Conservation (phyloP, 1,140 invertebrate species). For the Myzus persicae region DNA sequence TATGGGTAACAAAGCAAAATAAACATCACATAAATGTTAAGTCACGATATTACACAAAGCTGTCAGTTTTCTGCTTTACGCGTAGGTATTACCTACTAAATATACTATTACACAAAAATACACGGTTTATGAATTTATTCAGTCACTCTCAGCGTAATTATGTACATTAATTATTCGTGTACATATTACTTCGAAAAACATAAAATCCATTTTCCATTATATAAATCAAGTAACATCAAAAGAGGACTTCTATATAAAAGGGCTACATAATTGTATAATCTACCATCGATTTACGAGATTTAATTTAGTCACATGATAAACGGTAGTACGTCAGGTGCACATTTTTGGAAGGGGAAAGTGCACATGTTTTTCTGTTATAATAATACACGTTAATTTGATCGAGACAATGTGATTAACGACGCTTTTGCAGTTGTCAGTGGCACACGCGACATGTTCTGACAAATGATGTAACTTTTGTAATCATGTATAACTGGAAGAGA, state of each 20-base stretch:
- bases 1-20: neutral
- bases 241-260: neutral
- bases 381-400: conserved; percentile 57
- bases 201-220: neutral
- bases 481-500: conserved; percentile 24
- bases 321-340: conserved; percentile 50
- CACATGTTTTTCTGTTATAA: conserved; percentile 54
- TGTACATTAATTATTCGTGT: neutral
- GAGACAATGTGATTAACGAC: conserved; percentile 47
- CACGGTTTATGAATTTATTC: neutral
- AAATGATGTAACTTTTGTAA: conserved; percentile 58
- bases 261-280: neutral
- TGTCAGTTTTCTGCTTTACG: neutral
- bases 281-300: conserved; percentile 16
- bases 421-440: conserved; percentile 51
- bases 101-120: neutral
- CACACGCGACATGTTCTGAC: conserved; percentile 56
- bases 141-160: neutral
- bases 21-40: neutral
- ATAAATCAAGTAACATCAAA: conserved; percentile 26
- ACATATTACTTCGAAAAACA: neutral
- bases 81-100: neutral
- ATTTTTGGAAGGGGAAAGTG: conserved; percentile 39
- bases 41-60: neutral
- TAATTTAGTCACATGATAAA: conserved; percentile 56